Conservation (phyloP, 2,797 vertebrate species). For the Pachyuromys duprasi region DNA sequence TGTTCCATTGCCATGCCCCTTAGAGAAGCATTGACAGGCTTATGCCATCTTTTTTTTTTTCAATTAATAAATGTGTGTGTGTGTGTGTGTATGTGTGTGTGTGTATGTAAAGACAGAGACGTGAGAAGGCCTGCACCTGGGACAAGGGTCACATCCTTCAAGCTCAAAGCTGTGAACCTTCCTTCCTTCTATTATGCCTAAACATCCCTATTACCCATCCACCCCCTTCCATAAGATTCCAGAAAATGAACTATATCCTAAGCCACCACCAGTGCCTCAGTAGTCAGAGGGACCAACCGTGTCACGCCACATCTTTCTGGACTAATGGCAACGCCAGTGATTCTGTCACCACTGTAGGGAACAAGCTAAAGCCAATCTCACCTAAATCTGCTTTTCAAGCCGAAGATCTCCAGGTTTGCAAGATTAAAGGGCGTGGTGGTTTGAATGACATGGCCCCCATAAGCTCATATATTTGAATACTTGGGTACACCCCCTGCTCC, state of each 20-base stretch:
- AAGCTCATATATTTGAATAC: not conserved
- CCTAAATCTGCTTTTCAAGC: conserved; percentile 3
- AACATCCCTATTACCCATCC: not conserved
- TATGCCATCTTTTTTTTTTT: not conserved
- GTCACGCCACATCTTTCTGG: not conserved
- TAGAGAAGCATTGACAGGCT: conserved; percentile 7
- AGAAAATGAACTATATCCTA: not conserved
- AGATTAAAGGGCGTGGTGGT: not conserved
- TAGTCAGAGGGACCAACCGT: not conserved
- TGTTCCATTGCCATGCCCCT: conserved; percentile 18
- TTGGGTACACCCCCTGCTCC: not conserved
- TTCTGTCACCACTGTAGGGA: not conserved
- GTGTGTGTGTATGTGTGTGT: not conserved
- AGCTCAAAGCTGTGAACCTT: not conserved
- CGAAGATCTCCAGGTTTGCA: not conserved
- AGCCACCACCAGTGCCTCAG: not conserved
- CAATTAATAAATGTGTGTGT: not conserved
- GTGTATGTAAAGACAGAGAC: not conserved
- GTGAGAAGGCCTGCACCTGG: not conserved
- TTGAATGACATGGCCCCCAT: not conserved
- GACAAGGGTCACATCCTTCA: not conserved
- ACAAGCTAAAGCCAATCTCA: not conserved
- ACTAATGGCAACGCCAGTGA: not conserved
- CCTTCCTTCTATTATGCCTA: not conserved
- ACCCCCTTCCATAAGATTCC: not conserved